Evolutionary conservation across 2,113 vertebrate species (phyloP).

Genomic region (Dendrocopos noguchii): DNA sequence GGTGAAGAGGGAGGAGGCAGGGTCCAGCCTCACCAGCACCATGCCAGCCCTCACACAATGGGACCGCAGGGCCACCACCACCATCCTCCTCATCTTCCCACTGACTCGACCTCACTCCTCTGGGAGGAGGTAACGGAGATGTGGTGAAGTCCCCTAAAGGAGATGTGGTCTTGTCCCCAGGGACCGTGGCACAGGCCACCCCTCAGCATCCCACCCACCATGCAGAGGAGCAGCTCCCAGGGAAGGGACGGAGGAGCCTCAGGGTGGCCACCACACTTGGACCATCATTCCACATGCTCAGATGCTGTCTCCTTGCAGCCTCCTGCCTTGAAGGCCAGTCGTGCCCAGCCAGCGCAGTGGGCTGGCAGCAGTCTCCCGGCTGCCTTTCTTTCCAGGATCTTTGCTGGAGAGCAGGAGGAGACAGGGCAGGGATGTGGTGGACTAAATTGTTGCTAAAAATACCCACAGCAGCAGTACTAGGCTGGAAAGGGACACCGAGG

Average conservation of each 20-base stretch:
- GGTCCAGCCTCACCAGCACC: not conserved
- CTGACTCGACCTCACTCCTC: accelerated
- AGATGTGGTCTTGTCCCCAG: accelerated
- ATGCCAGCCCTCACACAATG: not conserved
- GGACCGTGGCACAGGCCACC: accelerated
- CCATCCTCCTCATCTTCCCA: not conserved
- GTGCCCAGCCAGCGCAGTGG: not conserved
- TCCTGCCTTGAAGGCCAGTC: not conserved
- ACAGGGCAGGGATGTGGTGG: accelerated
- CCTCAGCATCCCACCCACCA: not conserved
- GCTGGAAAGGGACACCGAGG: accelerated
- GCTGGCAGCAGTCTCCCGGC: not conserved
- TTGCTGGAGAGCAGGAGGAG: not conserved
- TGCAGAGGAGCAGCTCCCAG: accelerated
- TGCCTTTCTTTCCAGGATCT: not conserved
- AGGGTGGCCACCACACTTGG: accelerated
- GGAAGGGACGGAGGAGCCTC: not conserved
- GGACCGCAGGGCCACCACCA: not conserved
- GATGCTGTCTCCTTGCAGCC: not conserved
- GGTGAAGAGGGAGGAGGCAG: not conserved
- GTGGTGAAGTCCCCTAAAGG: accelerated
- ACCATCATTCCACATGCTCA: accelerated
- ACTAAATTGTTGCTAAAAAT: not conserved
- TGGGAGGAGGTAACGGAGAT: not conserved
- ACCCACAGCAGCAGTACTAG: accelerated